Base-by-base conservation (phyloP, 2,113 vertebrate genomes). In the Rhegmatorhina hoffmannsi region DNA sequence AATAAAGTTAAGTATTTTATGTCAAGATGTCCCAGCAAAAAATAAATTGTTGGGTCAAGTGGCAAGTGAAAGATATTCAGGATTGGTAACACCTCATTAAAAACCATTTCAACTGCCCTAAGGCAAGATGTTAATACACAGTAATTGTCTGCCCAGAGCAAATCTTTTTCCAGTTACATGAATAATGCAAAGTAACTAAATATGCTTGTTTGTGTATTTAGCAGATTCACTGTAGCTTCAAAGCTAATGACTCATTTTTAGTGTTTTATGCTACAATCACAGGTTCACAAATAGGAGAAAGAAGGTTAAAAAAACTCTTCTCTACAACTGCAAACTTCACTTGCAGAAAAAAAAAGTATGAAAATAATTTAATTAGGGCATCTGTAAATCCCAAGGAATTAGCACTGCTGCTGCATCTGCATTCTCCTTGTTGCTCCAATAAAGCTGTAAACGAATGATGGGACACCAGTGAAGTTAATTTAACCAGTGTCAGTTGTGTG, bases 31-130 rank as follows among this genome's bases (percentile, higher is more conserved):
- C 80, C 55, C 74, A 66, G 53, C 85, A 87, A 89, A 96, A 96
- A 96, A 94, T 91, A 97, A 96, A 96, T 92, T 63, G 87, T 87
- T 92, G 87, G 94, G 93, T 95, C 92, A 97, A 96, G 64, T 87
- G 95, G 86, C 84, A 96, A 95, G 94, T 90, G 87, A 93, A 96
- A 95, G 92, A 95, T 96, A 96, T 95, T 94, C 88, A 84, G 86
- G 79, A 97, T 91, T 93, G 93, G 88, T 93, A 95, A 97, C 93
- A 97, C 95, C 95, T 97, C 92, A 97, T 96, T 95, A 94, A 96
- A 95, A 96, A 90, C 83, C 63, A 97, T 97, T 97, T 97, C 90
- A 88, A 56, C 67, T 95, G 90, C 89, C 92, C 95, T 96, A 75
- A 92, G 92, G 84, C 94, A 90, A 95, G 90, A 96, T 96, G 90